phyloP scores from a whole-genome alignment of 2,113 vertebrate species.

The Serinus canaria region DNA sequence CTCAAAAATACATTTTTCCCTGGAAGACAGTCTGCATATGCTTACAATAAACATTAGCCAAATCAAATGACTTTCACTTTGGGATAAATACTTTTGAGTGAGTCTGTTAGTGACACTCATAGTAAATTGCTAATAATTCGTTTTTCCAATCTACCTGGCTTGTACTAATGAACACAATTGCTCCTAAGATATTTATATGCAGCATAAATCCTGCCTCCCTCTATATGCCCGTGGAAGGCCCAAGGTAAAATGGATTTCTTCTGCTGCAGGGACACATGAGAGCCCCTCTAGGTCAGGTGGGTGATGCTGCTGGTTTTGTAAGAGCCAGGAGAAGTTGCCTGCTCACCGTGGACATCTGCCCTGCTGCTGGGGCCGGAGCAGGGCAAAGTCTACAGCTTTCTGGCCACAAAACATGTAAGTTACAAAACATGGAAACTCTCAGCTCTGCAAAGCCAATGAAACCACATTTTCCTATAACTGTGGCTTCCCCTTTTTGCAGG shows the following conservation, averaged over 20 bases:
- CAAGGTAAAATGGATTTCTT: not conserved
- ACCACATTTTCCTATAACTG: conserved; percentile 47
- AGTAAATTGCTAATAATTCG: conserved; percentile 43
- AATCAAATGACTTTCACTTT: not conserved
- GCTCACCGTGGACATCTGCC: not conserved
- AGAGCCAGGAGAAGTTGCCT: not conserved
- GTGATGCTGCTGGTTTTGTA: not conserved
- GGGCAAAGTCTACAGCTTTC: not conserved
- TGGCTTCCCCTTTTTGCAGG: conserved; percentile 20
- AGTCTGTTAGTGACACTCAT: conserved; percentile 13
- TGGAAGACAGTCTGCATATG: not conserved
- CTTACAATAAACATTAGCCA: not conserved
- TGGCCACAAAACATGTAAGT: not conserved
- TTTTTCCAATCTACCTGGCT: not conserved
- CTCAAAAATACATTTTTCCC: conserved; percentile 15
- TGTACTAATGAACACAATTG: not conserved
- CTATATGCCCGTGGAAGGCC: not conserved
- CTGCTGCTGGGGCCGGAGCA: not conserved
- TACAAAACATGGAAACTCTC: conserved; percentile 49
- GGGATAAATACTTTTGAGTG: not conserved
- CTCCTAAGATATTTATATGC: not conserved
- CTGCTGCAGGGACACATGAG: not conserved
- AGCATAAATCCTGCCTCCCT: conserved; percentile 3
- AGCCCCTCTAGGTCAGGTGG: not conserved
- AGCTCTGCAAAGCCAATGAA: conserved; percentile 49